Percentiles rank a stretch among this genome's conserved stretches.
phyloP scores from a whole-genome alignment of 2,113 vertebrate species.

The Trochalopteron elliotii region DNA sequence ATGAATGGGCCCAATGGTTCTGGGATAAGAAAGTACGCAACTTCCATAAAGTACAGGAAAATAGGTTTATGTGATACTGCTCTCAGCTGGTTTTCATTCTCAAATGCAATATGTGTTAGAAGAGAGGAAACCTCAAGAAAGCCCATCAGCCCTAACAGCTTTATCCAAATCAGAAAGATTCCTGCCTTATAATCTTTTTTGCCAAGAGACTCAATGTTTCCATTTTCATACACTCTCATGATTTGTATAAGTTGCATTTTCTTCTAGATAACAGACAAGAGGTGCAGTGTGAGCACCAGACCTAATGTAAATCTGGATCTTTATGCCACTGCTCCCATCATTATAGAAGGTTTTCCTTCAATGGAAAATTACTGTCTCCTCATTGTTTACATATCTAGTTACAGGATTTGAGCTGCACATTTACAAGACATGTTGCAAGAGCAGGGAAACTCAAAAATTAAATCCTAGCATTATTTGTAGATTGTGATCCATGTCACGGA shows the following conservation, averaged over 20 bases:
- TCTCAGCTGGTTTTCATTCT: neutral
- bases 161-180: neutral
- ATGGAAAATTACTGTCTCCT: neutral
- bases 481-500: neutral
- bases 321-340: neutral
- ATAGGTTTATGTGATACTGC: neutral
- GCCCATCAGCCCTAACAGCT: neutral
- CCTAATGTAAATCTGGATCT: neutral
- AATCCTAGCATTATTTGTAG: neutral
- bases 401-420: neutral
- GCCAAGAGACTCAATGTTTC: neutral
- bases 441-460: neutral
- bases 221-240: neutral
- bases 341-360: neutral
- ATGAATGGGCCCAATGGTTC: neutral
- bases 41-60: neutral
- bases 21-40: neutral
- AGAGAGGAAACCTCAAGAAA: neutral
- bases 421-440: neutral
- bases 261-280: neutral
- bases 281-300: neutral
- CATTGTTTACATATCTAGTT: neutral
- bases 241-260: neutral
- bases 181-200: neutral
- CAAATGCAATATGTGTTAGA: neutral